Base-by-base conservation (phyloP, 2,888 invertebrate genomes). In the Erpobdella octoculata region DNA sequence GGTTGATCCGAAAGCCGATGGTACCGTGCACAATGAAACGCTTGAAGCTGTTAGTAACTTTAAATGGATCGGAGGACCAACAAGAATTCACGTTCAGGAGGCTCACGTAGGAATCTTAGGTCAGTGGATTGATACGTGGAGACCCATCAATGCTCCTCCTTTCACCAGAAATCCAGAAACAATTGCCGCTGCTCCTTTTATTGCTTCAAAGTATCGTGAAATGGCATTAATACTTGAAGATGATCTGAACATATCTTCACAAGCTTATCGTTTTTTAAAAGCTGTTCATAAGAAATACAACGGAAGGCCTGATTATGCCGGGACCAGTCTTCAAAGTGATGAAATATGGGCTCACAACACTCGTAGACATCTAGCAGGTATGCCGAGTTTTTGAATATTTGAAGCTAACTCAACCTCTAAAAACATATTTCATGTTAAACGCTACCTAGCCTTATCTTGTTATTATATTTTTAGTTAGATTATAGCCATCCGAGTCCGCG, bases 71-170 rank as follows among this genome's bases (percentile, higher is more conserved):
- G 33, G 33, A 62, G 62, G 62, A n/a, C 62, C 62, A 9, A 62
- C 62, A 1, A 62, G 73, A 4, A 75, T 78, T 5, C 75, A 76
- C 62, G 68, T 72, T 31, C 75, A 76, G 18, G 53, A 69, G 3
- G 21, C 41, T 2, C 76, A 78, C 58, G 77, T 73, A 3, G 78
- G 78, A 9, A 71, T 78, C 37, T 67, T 73, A 38, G 78, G 77
- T 4, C 77, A 78, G 67, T 78, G 78, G 78, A 64, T 77, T 9
- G 67, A 74, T 4, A 78, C 79, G 0, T 80, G 80, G 80, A 71
- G 75, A 18, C 73, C 62, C 9, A 62, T n/a, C 9, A 35, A 33
- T n/a, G 62, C 74, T 8, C 62, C 62, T n/a, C 62, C 62, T n/a
- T 62, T 62, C 62, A n/a, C 28, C 4, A 31, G n/a, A 31, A 12